Evolutionary conservation across 1,140 invertebrate species (phyloP), one percentile per base, ranked within the genome.

Genomic region (Ditylenchus dipsaci): DNA sequence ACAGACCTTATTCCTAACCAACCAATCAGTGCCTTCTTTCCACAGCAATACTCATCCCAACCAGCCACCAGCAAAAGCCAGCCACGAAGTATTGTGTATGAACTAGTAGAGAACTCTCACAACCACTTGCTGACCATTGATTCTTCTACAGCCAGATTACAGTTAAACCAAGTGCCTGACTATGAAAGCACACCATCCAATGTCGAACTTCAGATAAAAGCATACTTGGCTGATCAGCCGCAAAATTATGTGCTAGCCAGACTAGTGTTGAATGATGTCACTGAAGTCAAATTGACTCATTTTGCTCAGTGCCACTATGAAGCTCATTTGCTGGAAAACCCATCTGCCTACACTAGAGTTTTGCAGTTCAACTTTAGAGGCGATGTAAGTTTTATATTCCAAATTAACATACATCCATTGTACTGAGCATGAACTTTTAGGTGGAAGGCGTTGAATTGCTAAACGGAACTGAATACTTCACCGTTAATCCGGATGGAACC

Each of bases 251-350:
- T 68, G 27, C 30, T 30, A 17, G 26, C 75, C 29, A 68, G 60
- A 58, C 45, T 78, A 26, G 56, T 63, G 21, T 59, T 76, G 42
- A 78, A 30, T 29, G 75, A 76, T 33, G 63, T 70, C 21, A 65
- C 71, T 5, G 75, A 76, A 49, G 73, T 76, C 19, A 61, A 59
- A 30, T 42, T 76, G 21, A 75, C 75, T 9, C 78, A 76, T 57
- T 76, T 76, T 53, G 53, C 76, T 15, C 77, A 76, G 57, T 76
- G 75, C 47, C 76, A 71, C 45, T 76, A 76, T 45, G 66, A 71
- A 13, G 45, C 57, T 13, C 77, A 78, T 59, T 68, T 76, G 27
- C 30, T 65, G 26, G 75, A 76, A 67, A 76, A 76, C 30, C 45
- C 65, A 11, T 57, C 65, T 45, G 57, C 72, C 15, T 73, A 76